Percentiles rank a stretch among this genome's conserved stretches.
Conservation (phyloP, 37 sponge, comb jelly and placozoan genomes). For the Theonella swinhoei region DNA sequence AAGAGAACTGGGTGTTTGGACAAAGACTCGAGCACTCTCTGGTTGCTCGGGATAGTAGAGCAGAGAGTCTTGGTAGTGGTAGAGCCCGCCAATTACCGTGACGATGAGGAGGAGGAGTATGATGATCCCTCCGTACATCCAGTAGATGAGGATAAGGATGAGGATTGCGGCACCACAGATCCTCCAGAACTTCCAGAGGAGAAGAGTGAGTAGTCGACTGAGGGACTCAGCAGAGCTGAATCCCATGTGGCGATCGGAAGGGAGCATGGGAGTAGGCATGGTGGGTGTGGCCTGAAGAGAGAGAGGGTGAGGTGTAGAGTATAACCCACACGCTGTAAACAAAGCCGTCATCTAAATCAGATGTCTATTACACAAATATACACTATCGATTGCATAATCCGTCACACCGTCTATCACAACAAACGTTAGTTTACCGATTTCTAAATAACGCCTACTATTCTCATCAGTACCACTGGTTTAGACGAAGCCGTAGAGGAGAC, state of each 20-base stretch:
- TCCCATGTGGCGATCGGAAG: constrained; percentile 89
- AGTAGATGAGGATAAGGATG: constrained; percentile 90
- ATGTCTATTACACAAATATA: too few species aligned
- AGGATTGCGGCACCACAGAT: constrained; percentile 91
- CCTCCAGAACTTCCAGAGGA: constrained; percentile 87
- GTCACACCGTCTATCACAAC: too few species aligned
- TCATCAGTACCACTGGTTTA: too few species aligned
- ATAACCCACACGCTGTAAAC: too few species aligned
- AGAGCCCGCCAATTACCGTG: constrained; percentile 86
- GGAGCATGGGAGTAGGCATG: constrained; percentile 43
- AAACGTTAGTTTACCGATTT: too few species aligned
- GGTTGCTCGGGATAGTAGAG: constrained; percentile 98
- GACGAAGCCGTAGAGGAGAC: too few species aligned
- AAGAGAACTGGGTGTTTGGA: constrained; percentile 90
- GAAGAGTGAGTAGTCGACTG: constrained; percentile 54
- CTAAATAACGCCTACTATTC: too few species aligned
- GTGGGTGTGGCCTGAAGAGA: not conserved
- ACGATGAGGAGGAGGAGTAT: constrained; percentile 87
- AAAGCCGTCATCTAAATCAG: too few species aligned
- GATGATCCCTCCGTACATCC: constrained; percentile 89
- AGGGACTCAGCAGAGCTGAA: constrained; percentile 82
- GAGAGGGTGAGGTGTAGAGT: not conserved
- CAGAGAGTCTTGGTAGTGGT: constrained; percentile 98
- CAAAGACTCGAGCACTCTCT: constrained; percentile 92
- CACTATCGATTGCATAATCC: too few species aligned